A percentile compares a stretch with the other conserved stretches of the same genome.
These are phyloP conservation scores for Takifugu ocellatus DNA, from an alignment of 2,797 vertebrate species.

Conservation along the genomic window DNA sequence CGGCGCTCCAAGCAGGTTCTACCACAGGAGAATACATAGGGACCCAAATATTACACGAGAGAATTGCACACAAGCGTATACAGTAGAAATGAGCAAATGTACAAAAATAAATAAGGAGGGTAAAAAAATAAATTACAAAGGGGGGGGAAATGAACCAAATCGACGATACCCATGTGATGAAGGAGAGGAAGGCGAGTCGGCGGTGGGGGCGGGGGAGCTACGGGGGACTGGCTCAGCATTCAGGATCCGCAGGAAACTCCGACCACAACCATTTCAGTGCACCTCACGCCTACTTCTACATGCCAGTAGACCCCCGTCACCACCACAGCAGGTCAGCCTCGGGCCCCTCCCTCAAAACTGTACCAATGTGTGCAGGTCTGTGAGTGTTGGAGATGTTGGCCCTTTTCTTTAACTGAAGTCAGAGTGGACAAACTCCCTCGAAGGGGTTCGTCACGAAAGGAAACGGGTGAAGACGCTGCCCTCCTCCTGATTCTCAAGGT, in stretches of 20 bases:
- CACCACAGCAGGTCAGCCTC: constrained; percentile 54
- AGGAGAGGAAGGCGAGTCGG: constrained; percentile 53
- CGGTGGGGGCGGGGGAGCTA: constrained; percentile 56
- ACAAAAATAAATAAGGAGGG: constrained; percentile 67
- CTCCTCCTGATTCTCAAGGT: constrained; percentile 68
- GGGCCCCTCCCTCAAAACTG: constrained; percentile 47
- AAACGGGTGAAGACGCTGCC: constrained; percentile 34
- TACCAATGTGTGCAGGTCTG: constrained; percentile 40
- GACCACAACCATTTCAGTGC: constrained; percentile 71
- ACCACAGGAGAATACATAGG: constrained; percentile 40
- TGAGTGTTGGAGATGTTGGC: constrained; percentile 18
- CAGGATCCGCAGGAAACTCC: constrained; percentile 81
- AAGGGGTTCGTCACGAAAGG: constrained; percentile 27
- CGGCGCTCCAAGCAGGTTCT: constrained; percentile 16
- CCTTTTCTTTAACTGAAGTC: constrained; percentile 6
- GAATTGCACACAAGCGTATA: constrained; percentile 78
- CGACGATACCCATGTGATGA: constrained; percentile 46
- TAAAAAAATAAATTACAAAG: constrained; percentile 65
- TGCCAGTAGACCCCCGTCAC: constrained; percentile 54
- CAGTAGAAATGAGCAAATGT: constrained; percentile 77
- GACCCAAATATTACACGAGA: constrained; percentile 25
- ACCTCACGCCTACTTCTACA: constrained; percentile 63
- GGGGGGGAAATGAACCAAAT: constrained; percentile 51
- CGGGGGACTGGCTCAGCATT: constrained; percentile 81
- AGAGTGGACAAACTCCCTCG: constrained; percentile 19